These are phyloP conservation scores for Rousettus madagascariensis DNA, from an alignment of 2,797 vertebrate species.

Conservation along the genomic window DNA sequence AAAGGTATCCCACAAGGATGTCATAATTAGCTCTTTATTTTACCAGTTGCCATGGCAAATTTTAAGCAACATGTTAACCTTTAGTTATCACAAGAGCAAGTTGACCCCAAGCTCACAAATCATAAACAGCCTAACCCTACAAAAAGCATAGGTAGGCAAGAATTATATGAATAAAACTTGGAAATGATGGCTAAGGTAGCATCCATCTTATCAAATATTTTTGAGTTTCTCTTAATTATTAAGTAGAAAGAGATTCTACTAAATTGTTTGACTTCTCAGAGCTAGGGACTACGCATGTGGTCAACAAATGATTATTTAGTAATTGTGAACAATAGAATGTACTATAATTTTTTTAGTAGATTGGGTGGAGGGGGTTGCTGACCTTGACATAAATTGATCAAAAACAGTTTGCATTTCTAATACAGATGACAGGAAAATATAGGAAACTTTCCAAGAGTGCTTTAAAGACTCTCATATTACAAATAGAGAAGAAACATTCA, in stretches of 20 bases:
- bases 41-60: neutral
- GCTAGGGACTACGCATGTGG: neutral
- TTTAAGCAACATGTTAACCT: conserved; percentile 33
- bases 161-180: conserved; percentile 36
- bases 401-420: conserved; percentile 23
- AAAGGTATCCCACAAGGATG: neutral
- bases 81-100: conserved; percentile 20
- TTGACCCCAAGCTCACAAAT: neutral
- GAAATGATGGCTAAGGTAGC: neutral
- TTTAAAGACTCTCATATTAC: conserved; percentile 5
- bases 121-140: neutral
- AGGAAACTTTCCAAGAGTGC: conserved; percentile 6
- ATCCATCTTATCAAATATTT: neutral
- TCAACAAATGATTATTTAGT: conserved; percentile 20
- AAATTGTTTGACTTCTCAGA: neutral
- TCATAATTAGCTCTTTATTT: conserved; percentile 52
- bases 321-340: neutral
- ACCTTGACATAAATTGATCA: conserved; percentile 25
- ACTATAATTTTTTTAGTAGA: neutral
- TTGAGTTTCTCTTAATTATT: neutral
- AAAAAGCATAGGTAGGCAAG: neutral
- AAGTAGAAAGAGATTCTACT: neutral
- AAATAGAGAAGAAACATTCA: neutral
- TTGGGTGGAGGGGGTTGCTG: neutral
- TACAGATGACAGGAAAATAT: neutral